Evolutionary conservation across 2,888 invertebrate genomes (phyloP).

Genomic region (Brassicogethes aeneus): DNA sequence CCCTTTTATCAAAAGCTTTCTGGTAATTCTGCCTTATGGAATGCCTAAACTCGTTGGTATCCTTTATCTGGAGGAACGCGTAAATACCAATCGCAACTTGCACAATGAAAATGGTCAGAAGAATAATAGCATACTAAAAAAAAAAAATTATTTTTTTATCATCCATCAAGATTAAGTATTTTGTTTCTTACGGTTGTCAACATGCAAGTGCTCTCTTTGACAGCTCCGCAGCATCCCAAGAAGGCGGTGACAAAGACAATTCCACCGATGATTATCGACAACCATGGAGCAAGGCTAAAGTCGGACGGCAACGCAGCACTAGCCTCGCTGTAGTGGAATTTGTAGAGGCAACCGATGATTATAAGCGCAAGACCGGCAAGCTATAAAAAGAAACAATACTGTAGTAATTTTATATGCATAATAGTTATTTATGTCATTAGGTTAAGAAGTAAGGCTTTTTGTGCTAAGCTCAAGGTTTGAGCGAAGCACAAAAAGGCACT

Average conservation of each 20-base stretch:
- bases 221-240: conserved; percentile 42
- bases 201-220: conserved; percentile 40
- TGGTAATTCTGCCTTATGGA: conserved; percentile 23
- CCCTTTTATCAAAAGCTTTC: conserved; percentile 40
- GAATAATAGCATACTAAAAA: conserved; percentile 62
- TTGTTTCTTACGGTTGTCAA: conserved; percentile 33
- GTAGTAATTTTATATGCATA: conserved; percentile 3
- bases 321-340: conserved; percentile 47
- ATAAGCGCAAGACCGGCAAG: conserved; percentile 61
- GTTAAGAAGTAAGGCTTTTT: too few species aligned
- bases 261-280: conserved; percentile 59
- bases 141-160: conserved; percentile 8
- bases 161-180: too few species aligned
- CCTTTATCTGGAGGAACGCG: conserved; percentile 55
- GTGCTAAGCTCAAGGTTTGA: too few species aligned
- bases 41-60: conserved; percentile 39
- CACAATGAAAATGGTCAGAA: conserved; percentile 61
- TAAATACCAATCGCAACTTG: conserved; percentile 63
- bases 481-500: too few species aligned
- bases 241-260: conserved; percentile 48
- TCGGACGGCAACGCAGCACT: conserved; percentile 24
- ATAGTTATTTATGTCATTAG: too few species aligned
- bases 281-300: conserved; percentile 50
- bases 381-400: conserved; percentile 48
- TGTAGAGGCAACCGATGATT: conserved; percentile 55